A percentile compares a stretch with the other conserved stretches of the same genome.
phyloP scores from a whole-genome alignment of 2,797 vertebrate species.

The Luscinia megarhynchos region DNA sequence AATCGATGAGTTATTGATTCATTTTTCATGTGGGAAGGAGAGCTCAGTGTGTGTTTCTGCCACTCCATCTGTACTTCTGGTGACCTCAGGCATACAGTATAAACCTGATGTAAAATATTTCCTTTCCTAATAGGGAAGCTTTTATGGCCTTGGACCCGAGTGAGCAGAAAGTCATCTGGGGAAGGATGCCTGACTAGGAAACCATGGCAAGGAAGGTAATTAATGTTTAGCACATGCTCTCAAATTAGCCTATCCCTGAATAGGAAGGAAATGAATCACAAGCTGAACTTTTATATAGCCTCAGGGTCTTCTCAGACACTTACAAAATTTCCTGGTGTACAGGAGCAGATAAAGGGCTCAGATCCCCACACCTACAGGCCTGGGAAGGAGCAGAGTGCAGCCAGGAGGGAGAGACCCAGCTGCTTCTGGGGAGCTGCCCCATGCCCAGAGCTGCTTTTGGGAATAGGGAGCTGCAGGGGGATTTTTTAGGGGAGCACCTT shows the following conservation, averaged over 20 bases:
- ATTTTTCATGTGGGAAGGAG: constrained; percentile 41
- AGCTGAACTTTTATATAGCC: constrained; percentile 42
- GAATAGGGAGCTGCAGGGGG: rapidly evolving
- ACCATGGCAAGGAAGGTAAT: constrained; percentile 11
- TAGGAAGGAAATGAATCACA: constrained; percentile 59
- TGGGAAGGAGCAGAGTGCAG: neutral
- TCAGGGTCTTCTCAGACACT: constrained; percentile 37
- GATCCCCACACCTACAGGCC: neutral
- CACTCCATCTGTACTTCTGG: constrained; percentile 53
- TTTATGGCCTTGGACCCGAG: constrained; percentile 36
- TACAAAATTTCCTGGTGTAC: constrained; percentile 11
- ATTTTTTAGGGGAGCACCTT: neutral
- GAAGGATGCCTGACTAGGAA: neutral
- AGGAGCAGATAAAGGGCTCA: neutral
- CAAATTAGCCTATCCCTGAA: constrained; percentile 49
- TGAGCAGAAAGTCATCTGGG: constrained; percentile 17
- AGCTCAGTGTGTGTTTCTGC: constrained; percentile 58
- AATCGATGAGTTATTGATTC: constrained; percentile 70
- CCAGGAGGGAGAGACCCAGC: rapidly evolving
- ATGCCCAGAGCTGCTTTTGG: neutral
- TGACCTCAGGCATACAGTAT: constrained; percentile 55
- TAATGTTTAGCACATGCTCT: constrained; percentile 8
- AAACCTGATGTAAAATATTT: constrained; percentile 62
- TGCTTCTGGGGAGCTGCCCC: rapidly evolving
- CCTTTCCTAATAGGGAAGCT: constrained; percentile 53